Evolutionary conservation across 2,113 vertebrate genomes (phyloP).

Genomic region (Montifringilla adamsi): DNA sequence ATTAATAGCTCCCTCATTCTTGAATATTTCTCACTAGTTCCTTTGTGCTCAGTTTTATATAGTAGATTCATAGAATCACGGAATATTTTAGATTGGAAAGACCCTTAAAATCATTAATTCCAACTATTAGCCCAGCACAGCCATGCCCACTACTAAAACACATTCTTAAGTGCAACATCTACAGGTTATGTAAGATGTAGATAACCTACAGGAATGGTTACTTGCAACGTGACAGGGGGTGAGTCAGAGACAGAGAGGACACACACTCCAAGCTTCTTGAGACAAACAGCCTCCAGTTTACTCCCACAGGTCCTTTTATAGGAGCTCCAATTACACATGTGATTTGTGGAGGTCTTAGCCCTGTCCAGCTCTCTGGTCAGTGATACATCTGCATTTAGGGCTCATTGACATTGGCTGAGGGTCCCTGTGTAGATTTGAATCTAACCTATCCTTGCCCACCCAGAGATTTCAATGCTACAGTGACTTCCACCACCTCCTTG

Average conservation of each 20-base stretch:
- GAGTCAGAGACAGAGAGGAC: background rate
- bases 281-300: background rate
- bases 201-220: background rate
- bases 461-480: background rate
- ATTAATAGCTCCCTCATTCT: background rate
- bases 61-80: background rate
- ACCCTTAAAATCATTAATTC: background rate
- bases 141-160: background rate
- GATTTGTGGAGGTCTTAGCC: background rate
- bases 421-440: background rate
- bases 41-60: background rate
- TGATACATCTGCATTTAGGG: background rate
- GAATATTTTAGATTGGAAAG: background rate
- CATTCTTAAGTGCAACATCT: background rate
- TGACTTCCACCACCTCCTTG: background rate
- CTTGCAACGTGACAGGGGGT: background rate
- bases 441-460: background rate
- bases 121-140: background rate
- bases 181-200: background rate
- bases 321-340: background rate
- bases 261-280: background rate
- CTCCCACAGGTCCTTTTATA: background rate
- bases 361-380: background rate
- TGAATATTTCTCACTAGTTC: background rate
- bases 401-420: background rate